A percentile compares a stretch with the other conserved stretches of the same genome.
Evolutionary conservation across 2,888 invertebrate genomes (phyloP).

Genomic region (Cryptosula pallasiana): DNA sequence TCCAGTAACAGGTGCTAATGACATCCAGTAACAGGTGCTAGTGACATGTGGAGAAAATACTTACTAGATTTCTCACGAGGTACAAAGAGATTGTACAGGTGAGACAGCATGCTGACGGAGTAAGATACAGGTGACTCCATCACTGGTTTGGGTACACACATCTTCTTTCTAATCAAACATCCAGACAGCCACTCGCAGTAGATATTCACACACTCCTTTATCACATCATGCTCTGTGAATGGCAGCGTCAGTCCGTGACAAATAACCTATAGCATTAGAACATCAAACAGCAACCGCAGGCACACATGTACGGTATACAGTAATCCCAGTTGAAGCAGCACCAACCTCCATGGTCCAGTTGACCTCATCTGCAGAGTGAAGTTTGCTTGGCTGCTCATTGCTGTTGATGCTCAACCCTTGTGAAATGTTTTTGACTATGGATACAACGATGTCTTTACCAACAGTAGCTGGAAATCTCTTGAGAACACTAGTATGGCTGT

Average conservation of each 20-base stretch:
- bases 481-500: constrained; percentile 60
- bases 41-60: too few species aligned
- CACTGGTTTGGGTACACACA: constrained; percentile 83
- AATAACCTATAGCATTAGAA: too few species aligned
- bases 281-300: too few species aligned
- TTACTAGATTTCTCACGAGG: constrained; percentile 88
- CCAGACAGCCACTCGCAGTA: constrained; percentile 95
- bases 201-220: constrained; percentile 90
- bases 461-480: constrained; percentile 69
- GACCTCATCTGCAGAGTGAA: constrained; percentile 72
- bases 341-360: constrained; percentile 68
- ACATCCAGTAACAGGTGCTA: too few species aligned
- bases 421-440: constrained; percentile 73
- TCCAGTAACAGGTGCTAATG: too few species aligned
- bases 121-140: constrained; percentile 83
- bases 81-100: constrained; percentile 89
- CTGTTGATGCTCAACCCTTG: constrained; percentile 66
- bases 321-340: constrained; percentile 5
- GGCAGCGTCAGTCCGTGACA: constrained; percentile 87
- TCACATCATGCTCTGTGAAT: constrained; percentile 82
- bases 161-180: constrained; percentile 67
- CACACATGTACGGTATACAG: background rate
- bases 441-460: constrained; percentile 74
- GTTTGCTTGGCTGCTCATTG: constrained; percentile 71
- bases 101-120: constrained; percentile 80